phyloP scores from a whole-genome alignment of 30 jellyfish, hydroid and myxozoan genomes.

The Cassiopea andromeda region DNA sequence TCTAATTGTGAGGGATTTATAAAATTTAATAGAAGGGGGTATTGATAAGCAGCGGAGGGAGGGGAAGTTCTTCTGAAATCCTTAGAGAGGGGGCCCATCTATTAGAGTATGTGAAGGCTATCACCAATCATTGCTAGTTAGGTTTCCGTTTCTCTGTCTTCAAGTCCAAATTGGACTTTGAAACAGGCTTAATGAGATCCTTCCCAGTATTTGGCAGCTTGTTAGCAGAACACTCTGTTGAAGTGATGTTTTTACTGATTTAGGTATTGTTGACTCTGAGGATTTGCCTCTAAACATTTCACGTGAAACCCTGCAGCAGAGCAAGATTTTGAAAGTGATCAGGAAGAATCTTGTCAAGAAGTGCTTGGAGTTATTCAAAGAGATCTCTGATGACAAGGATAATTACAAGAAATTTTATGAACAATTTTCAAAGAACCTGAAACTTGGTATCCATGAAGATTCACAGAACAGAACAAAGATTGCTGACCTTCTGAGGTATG shows the following conservation, averaged over 20 bases:
- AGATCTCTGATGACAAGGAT: conserved; percentile 93
- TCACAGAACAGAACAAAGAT: conserved; percentile 76
- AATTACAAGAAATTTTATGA: conserved; percentile 88
- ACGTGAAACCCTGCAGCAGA: conserved; percentile 92
- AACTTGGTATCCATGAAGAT: conserved; percentile 97
- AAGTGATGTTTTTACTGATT: not conserved
- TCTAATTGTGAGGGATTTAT: too few species aligned
- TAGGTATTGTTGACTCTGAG: conserved; percentile 89
- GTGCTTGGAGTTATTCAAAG: conserved; percentile 84
- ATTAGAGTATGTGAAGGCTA: too few species aligned
- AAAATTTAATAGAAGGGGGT: too few species aligned
- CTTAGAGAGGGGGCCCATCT: too few species aligned
- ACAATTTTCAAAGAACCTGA: conserved; percentile 88
- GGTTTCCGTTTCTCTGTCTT: too few species aligned
- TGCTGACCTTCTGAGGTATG: conserved; percentile 83
- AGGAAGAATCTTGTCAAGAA: conserved; percentile 92
- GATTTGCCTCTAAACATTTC: conserved; percentile 95
- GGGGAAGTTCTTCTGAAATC: too few species aligned
- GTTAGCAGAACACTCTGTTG: not conserved
- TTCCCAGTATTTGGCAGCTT: too few species aligned
- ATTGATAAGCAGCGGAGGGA: too few species aligned
- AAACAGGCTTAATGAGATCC: too few species aligned
- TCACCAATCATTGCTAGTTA: too few species aligned
- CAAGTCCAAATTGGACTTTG: too few species aligned
- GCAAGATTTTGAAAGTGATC: conserved; percentile 90